Conservation (phyloP, 1,140 invertebrate genomes). For the Marisa cornuarietis region DNA sequence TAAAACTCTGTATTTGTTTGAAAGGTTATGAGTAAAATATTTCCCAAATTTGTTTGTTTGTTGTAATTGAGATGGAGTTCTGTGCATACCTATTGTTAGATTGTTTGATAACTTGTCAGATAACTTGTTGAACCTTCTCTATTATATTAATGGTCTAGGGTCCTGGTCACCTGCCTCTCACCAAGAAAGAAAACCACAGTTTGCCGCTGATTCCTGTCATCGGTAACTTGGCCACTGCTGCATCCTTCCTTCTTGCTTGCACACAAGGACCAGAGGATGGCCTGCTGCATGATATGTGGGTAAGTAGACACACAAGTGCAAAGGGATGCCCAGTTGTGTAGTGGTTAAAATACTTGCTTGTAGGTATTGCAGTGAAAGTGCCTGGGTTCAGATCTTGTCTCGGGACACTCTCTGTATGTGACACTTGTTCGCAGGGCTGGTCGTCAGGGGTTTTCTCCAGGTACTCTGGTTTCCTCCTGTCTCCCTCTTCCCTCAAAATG, state of each 20-base stretch:
- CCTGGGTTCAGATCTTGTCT: too few relatives aligned
- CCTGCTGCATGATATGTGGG: conserved; percentile 44
- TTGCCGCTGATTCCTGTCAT: conserved; percentile 38
- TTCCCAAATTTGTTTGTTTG: not conserved
- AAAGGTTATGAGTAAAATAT: not conserved
- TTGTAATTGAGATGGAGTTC: not conserved
- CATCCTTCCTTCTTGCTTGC: conserved; percentile 42
- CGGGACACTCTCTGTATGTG: too few relatives aligned
- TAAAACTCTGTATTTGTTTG: not conserved
- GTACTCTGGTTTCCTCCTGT: too few relatives aligned
- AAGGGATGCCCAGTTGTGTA: too few relatives aligned
- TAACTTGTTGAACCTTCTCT: too few relatives aligned
- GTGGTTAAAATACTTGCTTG: too few relatives aligned
- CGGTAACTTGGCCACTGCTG: conserved; percentile 40
- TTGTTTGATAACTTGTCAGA: too few relatives aligned
- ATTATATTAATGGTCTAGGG: conserved; percentile 21
- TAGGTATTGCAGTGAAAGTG: too few relatives aligned
- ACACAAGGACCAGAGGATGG: conserved; percentile 41
- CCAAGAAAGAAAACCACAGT: conserved; percentile 31
- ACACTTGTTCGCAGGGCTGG: too few relatives aligned
- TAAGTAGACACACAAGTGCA: not conserved
- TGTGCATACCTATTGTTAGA: too few relatives aligned
- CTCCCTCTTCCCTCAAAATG: too few relatives aligned
- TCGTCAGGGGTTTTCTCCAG: too few relatives aligned
- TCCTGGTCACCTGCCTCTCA: conserved; percentile 37